Conservation (phyloP, 2,113 vertebrate species). For the Heptranchias perlo region DNA sequence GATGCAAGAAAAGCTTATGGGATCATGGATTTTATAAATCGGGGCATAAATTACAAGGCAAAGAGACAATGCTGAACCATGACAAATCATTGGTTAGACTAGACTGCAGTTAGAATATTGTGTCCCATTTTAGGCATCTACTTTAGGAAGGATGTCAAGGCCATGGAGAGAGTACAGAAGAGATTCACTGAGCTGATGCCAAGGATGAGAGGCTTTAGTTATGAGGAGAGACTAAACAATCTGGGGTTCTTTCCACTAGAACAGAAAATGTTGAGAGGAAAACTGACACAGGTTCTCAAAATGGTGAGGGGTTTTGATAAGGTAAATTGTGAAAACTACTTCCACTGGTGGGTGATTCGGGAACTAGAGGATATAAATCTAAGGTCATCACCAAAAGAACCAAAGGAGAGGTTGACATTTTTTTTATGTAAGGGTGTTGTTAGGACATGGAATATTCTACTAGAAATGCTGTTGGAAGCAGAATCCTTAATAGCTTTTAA, state of each 20-base stretch:
- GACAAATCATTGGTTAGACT: too few species aligned
- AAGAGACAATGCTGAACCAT: too few species aligned
- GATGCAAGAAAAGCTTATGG: too few species aligned
- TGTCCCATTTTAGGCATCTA: neutral
- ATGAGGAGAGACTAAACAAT: neutral
- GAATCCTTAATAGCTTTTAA: too few species aligned
- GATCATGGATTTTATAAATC: too few species aligned
- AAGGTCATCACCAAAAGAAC: too few species aligned
- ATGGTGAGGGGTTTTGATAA: neutral
- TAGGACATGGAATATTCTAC: too few species aligned
- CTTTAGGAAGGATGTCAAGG: neutral
- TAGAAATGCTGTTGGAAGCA: too few species aligned
- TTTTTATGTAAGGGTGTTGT: too few species aligned
- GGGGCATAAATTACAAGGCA: too few species aligned
- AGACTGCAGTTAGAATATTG: neutral
- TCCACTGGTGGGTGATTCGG: neutral
- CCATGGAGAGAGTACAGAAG: neutral
- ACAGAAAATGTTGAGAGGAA: neutral
- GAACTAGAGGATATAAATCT: too few species aligned
- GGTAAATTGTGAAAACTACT: neutral
- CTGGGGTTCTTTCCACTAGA: neutral
- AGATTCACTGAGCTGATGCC: neutral
- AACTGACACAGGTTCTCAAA: neutral
- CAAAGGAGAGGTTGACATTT: too few species aligned
- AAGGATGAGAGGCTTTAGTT: neutral